These are phyloP conservation scores for Cephalopterus ornatus DNA, from an alignment of 2,113 vertebrate species.

Conservation along the genomic window DNA sequence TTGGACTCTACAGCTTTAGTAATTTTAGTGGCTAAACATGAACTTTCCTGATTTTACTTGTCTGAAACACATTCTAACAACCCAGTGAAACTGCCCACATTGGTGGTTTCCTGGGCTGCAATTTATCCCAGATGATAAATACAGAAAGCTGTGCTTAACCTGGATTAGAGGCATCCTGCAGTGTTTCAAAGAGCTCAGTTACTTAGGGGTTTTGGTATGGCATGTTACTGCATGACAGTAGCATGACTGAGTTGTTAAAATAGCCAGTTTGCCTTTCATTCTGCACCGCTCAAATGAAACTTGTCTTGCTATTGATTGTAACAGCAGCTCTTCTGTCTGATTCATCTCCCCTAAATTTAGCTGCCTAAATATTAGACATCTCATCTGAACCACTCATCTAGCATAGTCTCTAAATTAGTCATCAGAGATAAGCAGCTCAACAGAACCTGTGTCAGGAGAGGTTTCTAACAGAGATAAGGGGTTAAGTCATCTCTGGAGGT, in stretches of 20 bases:
- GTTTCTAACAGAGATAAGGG: background rate
- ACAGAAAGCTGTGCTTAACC: background rate
- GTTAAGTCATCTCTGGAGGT: background rate
- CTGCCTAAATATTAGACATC: background rate
- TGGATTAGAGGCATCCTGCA: constrained; percentile 11
- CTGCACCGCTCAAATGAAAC: background rate
- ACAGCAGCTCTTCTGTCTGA: background rate
- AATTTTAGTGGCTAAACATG: background rate
- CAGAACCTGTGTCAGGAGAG: background rate
- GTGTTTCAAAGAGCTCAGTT: background rate
- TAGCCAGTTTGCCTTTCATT: background rate
- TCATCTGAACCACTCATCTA: background rate
- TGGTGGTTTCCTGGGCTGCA: background rate
- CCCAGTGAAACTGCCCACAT: background rate
- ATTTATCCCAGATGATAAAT: background rate
- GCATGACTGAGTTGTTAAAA: background rate
- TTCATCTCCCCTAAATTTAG: constrained; percentile 42
- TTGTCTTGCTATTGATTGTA: background rate
- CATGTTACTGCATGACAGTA: background rate
- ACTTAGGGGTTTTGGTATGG: background rate
- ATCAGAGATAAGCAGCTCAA: constrained; percentile 31
- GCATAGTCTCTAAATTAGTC: background rate
- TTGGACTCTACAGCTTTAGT: background rate
- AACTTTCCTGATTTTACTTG: background rate
- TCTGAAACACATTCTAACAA: background rate